Conservation (phyloP, 2,888 invertebrate genomes). For the Brenthis daphne region DNA sequence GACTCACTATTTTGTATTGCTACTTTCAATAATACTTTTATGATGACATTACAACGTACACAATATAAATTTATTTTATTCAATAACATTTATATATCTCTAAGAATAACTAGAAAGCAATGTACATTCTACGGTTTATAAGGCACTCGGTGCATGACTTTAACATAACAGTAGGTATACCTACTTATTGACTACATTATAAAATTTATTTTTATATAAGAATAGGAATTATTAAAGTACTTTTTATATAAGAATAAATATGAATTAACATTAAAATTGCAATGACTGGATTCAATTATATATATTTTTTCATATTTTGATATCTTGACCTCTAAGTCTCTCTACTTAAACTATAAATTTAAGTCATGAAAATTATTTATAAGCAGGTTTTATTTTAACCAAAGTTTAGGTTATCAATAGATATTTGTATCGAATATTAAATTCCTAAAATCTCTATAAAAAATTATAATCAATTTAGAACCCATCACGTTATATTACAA, state of each 20-base stretch:
- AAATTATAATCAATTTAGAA: too few relatives aligned
- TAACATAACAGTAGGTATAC: slow-evolving; percentile 28
- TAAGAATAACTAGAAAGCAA: slow-evolving; percentile 42
- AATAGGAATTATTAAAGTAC: neutral
- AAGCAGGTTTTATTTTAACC: too few relatives aligned
- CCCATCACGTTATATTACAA: too few relatives aligned
- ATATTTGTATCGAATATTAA: too few relatives aligned
- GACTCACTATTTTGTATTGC: slow-evolving; percentile 10
- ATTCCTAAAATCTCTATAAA: too few relatives aligned
- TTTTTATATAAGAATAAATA: neutral
- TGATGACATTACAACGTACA: slow-evolving; percentile 12
- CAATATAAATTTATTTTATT: neutral
- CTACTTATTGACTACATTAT: too few relatives aligned
- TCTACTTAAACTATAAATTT: too few relatives aligned
- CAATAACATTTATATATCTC: neutral
- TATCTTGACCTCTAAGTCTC: too few relatives aligned
- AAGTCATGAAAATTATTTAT: too few relatives aligned
- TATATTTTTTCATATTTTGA: too few relatives aligned
- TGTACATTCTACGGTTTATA: slow-evolving; percentile 70
- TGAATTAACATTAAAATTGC: neutral
- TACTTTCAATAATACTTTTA: slow-evolving; percentile 24
- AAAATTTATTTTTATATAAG: neutral
- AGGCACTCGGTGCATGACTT: slow-evolving; percentile 74
- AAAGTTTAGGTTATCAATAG: too few relatives aligned
- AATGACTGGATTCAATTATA: too few relatives aligned